These are phyloP conservation scores for Neolamprologus toae DNA, from an alignment of 2,113 vertebrate species.

Conservation along the genomic window DNA sequence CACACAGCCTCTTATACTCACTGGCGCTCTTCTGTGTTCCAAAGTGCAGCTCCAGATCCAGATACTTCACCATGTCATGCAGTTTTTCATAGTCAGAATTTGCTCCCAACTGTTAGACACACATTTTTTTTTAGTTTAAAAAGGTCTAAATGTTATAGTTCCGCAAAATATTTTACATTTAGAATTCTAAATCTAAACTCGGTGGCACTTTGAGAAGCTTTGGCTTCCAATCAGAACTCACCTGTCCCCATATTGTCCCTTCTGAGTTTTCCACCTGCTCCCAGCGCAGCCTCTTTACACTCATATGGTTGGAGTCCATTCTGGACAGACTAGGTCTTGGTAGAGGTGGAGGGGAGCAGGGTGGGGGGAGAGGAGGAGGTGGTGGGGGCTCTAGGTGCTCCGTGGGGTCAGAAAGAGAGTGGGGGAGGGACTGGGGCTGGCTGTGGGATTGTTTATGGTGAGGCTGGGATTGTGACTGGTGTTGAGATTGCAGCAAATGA, in stretches of 20 bases:
- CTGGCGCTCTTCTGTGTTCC: slow-evolving; percentile 87
- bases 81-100: slow-evolving; percentile 95
- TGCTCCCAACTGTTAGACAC: slow-evolving; percentile 76
- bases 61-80: slow-evolving; percentile 98
- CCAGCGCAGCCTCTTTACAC: slow-evolving; percentile 95
- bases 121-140: background rate
- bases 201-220: background rate
- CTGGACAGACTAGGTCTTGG: slow-evolving; percentile 73
- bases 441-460: slow-evolving; percentile 56
- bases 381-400: slow-evolving; percentile 64
- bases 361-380: slow-evolving; percentile 71
- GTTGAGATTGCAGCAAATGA: slow-evolving; percentile 57
- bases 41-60: slow-evolving; percentile 95
- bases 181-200: background rate
- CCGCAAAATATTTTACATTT: background rate
- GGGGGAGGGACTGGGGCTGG: slow-evolving; percentile 57
- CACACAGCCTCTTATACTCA: slow-evolving; percentile 67
- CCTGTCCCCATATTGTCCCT: slow-evolving; percentile 98
- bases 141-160: background rate
- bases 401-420: slow-evolving; percentile 58
- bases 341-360: slow-evolving; percentile 71
- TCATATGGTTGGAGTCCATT: slow-evolving; percentile 92
- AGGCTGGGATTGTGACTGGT: slow-evolving; percentile 40
- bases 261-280: slow-evolving; percentile 98
- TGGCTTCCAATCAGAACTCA: slow-evolving; percentile 26